Evolutionary conservation across 1,140 invertebrate genomes (phyloP), one percentile per base, ranked within the genome.

Genomic region (Drosophila sp.): DNA sequence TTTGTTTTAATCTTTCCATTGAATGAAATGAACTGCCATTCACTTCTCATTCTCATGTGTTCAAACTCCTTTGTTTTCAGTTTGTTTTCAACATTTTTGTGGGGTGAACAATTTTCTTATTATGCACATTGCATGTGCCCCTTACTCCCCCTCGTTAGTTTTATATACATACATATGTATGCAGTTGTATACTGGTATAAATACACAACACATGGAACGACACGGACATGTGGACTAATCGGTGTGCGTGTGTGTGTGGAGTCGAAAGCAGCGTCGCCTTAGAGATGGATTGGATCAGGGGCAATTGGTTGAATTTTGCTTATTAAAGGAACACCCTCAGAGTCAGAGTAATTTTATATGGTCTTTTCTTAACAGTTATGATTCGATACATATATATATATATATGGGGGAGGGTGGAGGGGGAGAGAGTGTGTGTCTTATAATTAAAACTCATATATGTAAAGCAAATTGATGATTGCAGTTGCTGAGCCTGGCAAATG

Each of bases 261-360:
- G 44, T 11, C 35, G 11, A 38, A 44, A 75, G 35, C 44, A 47
- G 32, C 57, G 58, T 55, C 70, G 70, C 35, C 70, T 72, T 71
- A 66, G 73, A 76, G 72, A 76, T 62, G 35, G 41, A 32, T 32
- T 62, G 35, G 41, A 32, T 32, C 60, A 44, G 56, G 30, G 33
- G 56, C 56, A 58, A 58, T 58, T 58, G 56, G n/a, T 50, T 50
- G 44, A 50, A 50, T 23, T 32, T 58, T 17, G 56, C 56, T 58
- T 58, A 35, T 58, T 58, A 58, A 35, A 33, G 33, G 56, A 58
- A 58, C 56, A 58, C 56, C 56, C 56, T 58, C 30, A 58, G 30
- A 25, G 32, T 40, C 69, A 56, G 62, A 55, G 61, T 67, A 11
- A 56, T 70, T 61, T 70, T 71, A 60, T 66, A 72, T 55, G 50